Conservation (phyloP, 2,888 invertebrate species). For the Stenurella melanura region DNA sequence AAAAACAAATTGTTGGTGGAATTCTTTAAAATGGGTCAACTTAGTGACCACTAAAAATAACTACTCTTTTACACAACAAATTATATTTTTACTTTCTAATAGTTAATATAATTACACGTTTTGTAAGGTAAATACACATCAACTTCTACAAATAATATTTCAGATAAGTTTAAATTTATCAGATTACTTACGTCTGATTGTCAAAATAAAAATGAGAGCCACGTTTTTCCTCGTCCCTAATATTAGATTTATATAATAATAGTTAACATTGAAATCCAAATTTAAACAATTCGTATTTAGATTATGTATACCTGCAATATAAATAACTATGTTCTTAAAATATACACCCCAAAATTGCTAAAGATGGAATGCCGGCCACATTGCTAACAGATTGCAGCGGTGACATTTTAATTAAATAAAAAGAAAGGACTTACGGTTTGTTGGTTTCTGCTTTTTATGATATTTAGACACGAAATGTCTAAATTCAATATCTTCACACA, state of each 20-base stretch:
- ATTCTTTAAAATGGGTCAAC: conserved; percentile 19
- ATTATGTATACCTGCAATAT: conserved; percentile 2
- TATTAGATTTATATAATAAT: not conserved
- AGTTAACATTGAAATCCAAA: not conserved
- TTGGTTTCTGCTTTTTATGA: conserved; percentile 49
- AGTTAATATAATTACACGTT: not conserved
- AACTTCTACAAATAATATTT: not conserved
- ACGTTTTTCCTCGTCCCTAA: conserved; percentile 2
- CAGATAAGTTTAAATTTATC: not conserved
- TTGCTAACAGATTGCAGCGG: conserved; percentile 57
- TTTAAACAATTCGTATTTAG: not conserved
- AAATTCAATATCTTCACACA: conserved; percentile 53
- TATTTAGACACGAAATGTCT: conserved; percentile 48
- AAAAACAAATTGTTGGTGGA: not conserved
- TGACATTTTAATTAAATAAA: conserved; percentile 53
- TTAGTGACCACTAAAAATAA: conserved; percentile 6
- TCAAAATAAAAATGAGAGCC: conserved; percentile 21
- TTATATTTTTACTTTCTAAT: not conserved
- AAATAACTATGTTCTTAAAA: conserved; percentile 32
- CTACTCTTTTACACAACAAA: not conserved
- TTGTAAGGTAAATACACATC: not conserved
- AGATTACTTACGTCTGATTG: not conserved
- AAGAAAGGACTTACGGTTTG: conserved; percentile 62
- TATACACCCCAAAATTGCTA: conserved; percentile 43
- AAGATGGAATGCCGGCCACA: conserved; percentile 63